Base-by-base conservation (phyloP, 2,113 vertebrate species). In the Ivindomyrus marchei region DNA sequence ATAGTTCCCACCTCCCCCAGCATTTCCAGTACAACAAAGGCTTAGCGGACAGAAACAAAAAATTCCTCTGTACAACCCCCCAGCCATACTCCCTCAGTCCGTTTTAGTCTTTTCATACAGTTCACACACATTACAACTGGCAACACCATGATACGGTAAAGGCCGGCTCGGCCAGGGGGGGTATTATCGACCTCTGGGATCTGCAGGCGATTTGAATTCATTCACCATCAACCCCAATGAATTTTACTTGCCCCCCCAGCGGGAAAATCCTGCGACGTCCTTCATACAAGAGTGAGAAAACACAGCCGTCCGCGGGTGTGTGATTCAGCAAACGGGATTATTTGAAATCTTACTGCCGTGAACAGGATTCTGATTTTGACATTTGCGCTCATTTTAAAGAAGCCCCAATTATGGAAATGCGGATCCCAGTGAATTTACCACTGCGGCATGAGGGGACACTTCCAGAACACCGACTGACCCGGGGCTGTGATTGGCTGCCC, bases 161-260 rank as follows among this genome's bases (percentile, higher is more conserved):
- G 27, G 13, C 53, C 24, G 2, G 2, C 8, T 27, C 8, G 58
- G n/a, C n/a, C 58, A 3, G 58, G 8, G 58, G 24, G 58, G 49
- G 13, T 50, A n/a, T n/a, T n/a, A 77, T 15, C 27, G 11, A 86
- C 15, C 85, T 49, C 56, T n/a, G 90, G 91, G 93, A 91, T 90
- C 93, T 92, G 91, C 91, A 90, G 92, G 91, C 91, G 92, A 92
- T 95, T 93, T 93, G 92, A 94, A 94, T 93, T 92, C 88, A 93
- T 94, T 92, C 92, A 91, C 91, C 85, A 87, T 84, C 49, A 50
- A 50, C 49, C 13, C 11, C 49, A 50, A 3, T 50, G 3, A 50
- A 50, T 50, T 13, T 50, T 15, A 15, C 11, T 50, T 3, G 13
- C 56, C 56, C 56, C 56, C 56, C 7, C 21, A n/a, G 56, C 2